Conservation (phyloP, 2,113 vertebrate genomes). For the Cyrtonyx montezumae region DNA sequence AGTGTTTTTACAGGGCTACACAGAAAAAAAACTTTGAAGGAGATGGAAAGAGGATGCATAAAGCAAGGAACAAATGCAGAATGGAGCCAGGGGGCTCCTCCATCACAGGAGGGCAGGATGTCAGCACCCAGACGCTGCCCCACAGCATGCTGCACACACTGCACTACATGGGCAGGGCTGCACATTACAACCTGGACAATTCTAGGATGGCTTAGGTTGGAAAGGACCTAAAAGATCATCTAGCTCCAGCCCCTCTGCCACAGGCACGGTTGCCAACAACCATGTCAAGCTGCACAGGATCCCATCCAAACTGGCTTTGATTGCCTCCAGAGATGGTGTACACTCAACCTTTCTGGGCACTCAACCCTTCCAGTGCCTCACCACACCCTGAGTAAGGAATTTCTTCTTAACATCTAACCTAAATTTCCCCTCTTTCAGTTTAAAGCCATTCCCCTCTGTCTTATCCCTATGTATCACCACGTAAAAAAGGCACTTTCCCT, state of each 20-base stretch:
- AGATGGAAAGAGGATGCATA: neutral
- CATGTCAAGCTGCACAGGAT: no score
- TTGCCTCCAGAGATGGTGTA: neutral
- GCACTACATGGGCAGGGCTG: fast-evolving
- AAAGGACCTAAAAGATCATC: no score
- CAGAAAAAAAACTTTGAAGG: neutral
- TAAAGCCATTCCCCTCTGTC: no score
- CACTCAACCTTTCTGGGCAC: neutral
- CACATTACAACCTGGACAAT: neutral
- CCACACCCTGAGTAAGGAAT: no score
- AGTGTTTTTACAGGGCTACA: neutral
- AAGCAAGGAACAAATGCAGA: fast-evolving
- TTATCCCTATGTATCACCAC: no score
- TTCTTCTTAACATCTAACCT: no score
- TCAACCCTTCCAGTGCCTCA: neutral
- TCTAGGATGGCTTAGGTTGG: no score
- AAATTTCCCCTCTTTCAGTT: no score
- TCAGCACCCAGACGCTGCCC: fast-evolving
- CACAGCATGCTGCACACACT: fast-evolving
- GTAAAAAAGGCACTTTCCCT: no score
- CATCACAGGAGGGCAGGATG: fast-evolving
- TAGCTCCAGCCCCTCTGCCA: no score
- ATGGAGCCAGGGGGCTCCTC: fast-evolving
- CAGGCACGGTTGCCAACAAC: no score
- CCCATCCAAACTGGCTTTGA: no score